Conservation (phyloP, 2,888 invertebrate genomes). For the Platycheirus albimanus region DNA sequence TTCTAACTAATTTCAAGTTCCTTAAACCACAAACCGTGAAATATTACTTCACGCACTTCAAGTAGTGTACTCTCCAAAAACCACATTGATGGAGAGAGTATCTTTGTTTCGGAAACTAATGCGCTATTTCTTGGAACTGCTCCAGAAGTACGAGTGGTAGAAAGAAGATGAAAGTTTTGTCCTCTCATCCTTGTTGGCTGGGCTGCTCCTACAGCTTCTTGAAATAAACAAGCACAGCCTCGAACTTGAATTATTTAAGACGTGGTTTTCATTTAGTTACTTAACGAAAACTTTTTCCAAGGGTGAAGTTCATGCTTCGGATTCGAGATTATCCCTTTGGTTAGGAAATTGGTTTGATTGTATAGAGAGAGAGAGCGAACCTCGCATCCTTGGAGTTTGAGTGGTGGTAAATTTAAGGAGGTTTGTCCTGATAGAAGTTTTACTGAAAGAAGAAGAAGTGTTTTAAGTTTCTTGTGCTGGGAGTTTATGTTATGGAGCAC, state of each 20-base stretch:
- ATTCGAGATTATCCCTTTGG: conserved; percentile 63
- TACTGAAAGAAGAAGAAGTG: conserved; percentile 26
- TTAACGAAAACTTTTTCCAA: conserved; percentile 62
- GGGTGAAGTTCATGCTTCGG: conserved; percentile 67
- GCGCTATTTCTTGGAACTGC: conserved; percentile 51
- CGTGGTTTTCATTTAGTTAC: conserved; percentile 73
- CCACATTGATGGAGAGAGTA: conserved; percentile 28
- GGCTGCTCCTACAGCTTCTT: neutral
- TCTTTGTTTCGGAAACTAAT: conserved; percentile 51
- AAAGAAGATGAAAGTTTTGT: conserved; percentile 60
- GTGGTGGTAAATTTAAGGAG: conserved; percentile 65
- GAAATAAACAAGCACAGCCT: conserved; percentile 57
- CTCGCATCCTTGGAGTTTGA: neutral
- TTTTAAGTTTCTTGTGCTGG: conserved; percentile 48
- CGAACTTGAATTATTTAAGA: conserved; percentile 74
- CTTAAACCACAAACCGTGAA: conserved; percentile 51
- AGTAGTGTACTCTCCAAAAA: neutral
- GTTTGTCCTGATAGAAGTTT: conserved; percentile 61
- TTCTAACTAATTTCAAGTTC: conserved; percentile 30
- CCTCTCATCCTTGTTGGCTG: conserved; percentile 11
- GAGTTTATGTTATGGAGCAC: conserved; percentile 38
- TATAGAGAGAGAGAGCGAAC: neutral
- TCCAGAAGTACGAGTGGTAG: too few relatives aligned
- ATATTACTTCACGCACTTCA: conserved; percentile 60
- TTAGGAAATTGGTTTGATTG: conserved; percentile 50